phyloP scores from a whole-genome alignment of 2,888 invertebrate genomes.

The Keiferia lycopersicella region DNA sequence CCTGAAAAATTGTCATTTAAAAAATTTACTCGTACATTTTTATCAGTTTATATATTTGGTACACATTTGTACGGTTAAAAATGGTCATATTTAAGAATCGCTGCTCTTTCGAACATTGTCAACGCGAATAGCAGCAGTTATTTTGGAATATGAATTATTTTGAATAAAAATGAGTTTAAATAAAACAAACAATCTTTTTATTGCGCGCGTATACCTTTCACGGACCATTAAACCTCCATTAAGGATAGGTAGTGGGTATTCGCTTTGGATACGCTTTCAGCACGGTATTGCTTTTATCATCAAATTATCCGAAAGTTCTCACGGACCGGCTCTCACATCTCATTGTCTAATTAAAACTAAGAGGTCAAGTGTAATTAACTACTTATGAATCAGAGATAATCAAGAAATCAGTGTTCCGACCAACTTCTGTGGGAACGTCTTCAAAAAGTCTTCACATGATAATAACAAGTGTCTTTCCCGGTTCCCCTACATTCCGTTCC shows the following conservation, averaged over 20 bases:
- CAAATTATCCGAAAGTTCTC: conserved; percentile 42
- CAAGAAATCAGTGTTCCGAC: conserved; percentile 69
- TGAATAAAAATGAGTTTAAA: conserved; percentile 75
- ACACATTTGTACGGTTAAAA: conserved; percentile 60
- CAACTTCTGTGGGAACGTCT: conserved; percentile 74
- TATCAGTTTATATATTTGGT: conserved; percentile 67
- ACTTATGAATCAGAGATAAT: conserved; percentile 76
- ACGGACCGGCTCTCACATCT: conserved; percentile 48
- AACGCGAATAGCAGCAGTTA: conserved; percentile 56
- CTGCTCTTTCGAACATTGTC: conserved; percentile 50
- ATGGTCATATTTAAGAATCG: conserved; percentile 53
- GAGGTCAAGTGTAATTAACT: conserved; percentile 73
- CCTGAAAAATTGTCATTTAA: conserved; percentile 48
- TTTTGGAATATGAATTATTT: conserved; percentile 72
- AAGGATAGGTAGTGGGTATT: conserved; percentile 5
- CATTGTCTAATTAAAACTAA: conserved; percentile 65
- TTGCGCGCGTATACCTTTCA: conserved; percentile 9
- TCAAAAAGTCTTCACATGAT: conserved; percentile 79
- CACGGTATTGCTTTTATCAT: conserved; percentile 17
- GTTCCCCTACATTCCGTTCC: conserved; percentile 76
- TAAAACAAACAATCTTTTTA: conserved; percentile 38
- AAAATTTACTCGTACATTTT: conserved; percentile 60
- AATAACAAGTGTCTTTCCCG: conserved; percentile 67
- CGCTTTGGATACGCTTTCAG: conserved; percentile 24
- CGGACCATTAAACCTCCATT: conserved; percentile 8